Conservation (phyloP, 2,888 invertebrate species). For the Dascillus cervinus region DNA sequence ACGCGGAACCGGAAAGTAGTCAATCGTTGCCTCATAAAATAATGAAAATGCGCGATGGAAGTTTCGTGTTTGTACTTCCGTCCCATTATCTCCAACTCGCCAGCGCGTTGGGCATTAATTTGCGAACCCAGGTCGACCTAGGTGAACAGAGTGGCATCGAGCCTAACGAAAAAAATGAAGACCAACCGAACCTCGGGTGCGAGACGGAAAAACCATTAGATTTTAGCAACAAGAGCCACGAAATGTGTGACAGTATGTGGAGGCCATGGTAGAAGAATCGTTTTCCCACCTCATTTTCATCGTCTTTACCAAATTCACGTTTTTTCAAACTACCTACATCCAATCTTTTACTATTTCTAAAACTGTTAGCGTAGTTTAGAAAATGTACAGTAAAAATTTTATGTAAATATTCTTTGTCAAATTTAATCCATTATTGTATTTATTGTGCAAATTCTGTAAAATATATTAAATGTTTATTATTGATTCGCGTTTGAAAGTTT, state of each 20-base stretch:
- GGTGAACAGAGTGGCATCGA: conserved; percentile 13
- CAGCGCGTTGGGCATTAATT: conserved; percentile 43
- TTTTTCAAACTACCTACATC: too few relatives aligned
- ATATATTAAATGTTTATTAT: too few relatives aligned
- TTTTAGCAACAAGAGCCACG: conserved; percentile 44
- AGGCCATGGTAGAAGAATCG: conserved; percentile 50
- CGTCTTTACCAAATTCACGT: too few relatives aligned
- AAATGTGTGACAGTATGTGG: conserved; percentile 46
- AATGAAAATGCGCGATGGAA: conserved; percentile 51
- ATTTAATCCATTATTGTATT: too few relatives aligned
- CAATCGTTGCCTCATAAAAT: conserved; percentile 44
- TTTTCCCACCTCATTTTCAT: too few relatives aligned
- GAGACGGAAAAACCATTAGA: conserved; percentile 45
- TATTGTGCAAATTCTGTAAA: too few relatives aligned
- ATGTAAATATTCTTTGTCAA: too few relatives aligned
- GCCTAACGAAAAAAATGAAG: conserved; percentile 20
- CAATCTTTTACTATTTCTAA: too few relatives aligned
- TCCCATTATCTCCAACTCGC: conserved; percentile 55
- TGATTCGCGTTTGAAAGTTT: too few relatives aligned
- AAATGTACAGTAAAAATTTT: too few relatives aligned
- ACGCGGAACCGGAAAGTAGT: conserved; percentile 1
- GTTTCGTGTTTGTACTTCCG: conserved; percentile 53
- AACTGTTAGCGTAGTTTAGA: too few relatives aligned
- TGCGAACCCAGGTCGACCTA: conserved; percentile 29
- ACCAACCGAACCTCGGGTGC: conserved; percentile 14